A percentile compares a stretch with the other conserved stretches of the same genome.
phyloP scores from a whole-genome alignment of 2,113 vertebrate genomes.

The Chunga burmeisteri region DNA sequence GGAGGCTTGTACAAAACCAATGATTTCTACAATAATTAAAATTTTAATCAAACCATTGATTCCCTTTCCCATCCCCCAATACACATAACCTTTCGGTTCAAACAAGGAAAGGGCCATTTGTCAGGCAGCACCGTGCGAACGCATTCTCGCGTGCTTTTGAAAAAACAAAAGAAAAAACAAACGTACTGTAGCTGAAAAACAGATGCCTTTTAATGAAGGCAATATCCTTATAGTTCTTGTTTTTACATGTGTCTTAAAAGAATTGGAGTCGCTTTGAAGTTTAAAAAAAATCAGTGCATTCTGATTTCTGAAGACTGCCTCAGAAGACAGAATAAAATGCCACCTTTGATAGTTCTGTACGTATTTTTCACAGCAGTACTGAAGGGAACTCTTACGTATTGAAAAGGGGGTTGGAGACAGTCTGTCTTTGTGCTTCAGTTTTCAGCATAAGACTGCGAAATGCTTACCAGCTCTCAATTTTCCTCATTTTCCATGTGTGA shows the following conservation, averaged over 20 bases:
- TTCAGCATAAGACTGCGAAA: background rate
- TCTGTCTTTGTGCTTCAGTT: background rate
- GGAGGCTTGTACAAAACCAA: background rate
- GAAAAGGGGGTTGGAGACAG: background rate
- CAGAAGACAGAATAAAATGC: background rate
- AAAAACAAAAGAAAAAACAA: background rate
- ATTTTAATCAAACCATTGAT: conserved; percentile 21
- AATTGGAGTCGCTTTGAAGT: background rate
- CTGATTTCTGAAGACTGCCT: background rate
- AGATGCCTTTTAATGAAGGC: background rate
- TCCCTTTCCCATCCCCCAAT: background rate
- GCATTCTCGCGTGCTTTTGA: background rate
- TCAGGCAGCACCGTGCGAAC: background rate
- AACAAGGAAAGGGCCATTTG: background rate
- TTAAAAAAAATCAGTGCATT: background rate
- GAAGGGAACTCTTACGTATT: background rate
- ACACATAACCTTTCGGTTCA: background rate
- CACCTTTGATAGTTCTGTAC: background rate
- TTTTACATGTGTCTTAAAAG: background rate
- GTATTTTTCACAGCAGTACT: background rate
- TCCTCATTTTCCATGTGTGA: background rate
- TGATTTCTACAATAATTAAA: conserved; percentile 31
- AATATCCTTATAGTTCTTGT: background rate
- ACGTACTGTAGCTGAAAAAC: background rate
- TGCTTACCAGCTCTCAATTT: background rate